A percentile compares a stretch with the other conserved stretches of the same genome.
Evolutionary conservation across 2,113 vertebrate species (phyloP).

Genomic region (Daboia siamensis): DNA sequence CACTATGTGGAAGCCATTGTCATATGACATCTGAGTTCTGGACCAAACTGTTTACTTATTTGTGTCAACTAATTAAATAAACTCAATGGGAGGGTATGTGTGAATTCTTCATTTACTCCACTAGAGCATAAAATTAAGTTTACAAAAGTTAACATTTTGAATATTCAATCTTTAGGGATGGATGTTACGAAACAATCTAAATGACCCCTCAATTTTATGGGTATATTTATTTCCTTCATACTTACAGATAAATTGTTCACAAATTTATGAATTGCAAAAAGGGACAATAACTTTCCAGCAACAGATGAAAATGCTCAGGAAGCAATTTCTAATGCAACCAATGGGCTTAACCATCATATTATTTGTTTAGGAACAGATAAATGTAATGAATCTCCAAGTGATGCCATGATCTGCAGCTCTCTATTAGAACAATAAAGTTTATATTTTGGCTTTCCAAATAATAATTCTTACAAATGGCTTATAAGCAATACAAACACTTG

Average conservation of each 20-base stretch:
- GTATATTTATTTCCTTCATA: not conserved
- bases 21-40: not conserved
- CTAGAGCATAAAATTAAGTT: not conserved
- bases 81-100: not conserved
- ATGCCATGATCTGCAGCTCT: not conserved
- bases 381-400: not conserved
- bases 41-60: not conserved
- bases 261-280: not conserved
- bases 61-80: not conserved
- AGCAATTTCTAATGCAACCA: too few relatives aligned
- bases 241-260: not conserved
- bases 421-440: not conserved
- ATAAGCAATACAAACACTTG: not conserved
- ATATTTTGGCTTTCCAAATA: not conserved
- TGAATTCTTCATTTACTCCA: not conserved
- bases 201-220: not conserved
- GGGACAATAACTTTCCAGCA: not conserved
- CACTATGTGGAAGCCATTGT: not conserved
- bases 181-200: not conserved
- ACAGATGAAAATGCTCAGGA: not conserved
- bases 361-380: not conserved
- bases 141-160: not conserved
- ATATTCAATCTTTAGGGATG: conserved; percentile 6
- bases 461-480: not conserved
- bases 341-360: too few relatives aligned